Evolutionary conservation across 37 sponge, comb jelly and placozoan species (phyloP), one percentile per base, ranked within the genome.

Genomic region (Bolinopsis microptera): DNA sequence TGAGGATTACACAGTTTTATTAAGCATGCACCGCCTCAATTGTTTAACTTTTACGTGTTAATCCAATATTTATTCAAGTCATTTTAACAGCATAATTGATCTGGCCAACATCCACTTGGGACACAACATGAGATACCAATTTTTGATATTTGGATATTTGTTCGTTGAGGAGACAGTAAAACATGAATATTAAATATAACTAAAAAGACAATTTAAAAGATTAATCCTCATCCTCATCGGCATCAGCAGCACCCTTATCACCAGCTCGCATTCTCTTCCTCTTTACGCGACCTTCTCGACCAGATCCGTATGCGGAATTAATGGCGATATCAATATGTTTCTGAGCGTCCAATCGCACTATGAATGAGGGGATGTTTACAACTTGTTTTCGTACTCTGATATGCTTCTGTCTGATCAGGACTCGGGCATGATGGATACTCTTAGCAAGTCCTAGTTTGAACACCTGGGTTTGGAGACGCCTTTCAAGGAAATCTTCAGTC

Each of bases 281-380:
- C 97, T 99, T 99, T 41, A 97, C 97, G 27, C 99, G 96, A 1
- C 99, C 99, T 28, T 94, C 93, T 34, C 96, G 83, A 2, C 97
- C 97, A 8, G 98, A 97, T 32, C 99, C 99, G 93, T 96, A 96
- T 2, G 99, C 98, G 68, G 97, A 97, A 32, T 95, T 99, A 33
- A 99, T 93, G 25, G 99, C 94, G 94, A 97, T 97, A 77, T 99
- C 99, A 69, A 99, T 99, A 95, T 99, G 99, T 94, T 99, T 97
- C 94, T 99, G 99, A 0, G 98, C 97, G 92, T 99, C 99, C 94
- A 99, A 77, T 25, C 99, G 97, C 32, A 99, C 99, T 77, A 99
- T 94, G 76, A 96, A 99, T 21, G 97, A 97, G 2, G 99, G 99
- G 23, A 99, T 96, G 83, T 97, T 97, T 34, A 99, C 99, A 90